Percentiles rank a stretch among this genome's conserved stretches.
phyloP scores from a whole-genome alignment of 1,140 invertebrate genomes.

The Aethina tumida region DNA sequence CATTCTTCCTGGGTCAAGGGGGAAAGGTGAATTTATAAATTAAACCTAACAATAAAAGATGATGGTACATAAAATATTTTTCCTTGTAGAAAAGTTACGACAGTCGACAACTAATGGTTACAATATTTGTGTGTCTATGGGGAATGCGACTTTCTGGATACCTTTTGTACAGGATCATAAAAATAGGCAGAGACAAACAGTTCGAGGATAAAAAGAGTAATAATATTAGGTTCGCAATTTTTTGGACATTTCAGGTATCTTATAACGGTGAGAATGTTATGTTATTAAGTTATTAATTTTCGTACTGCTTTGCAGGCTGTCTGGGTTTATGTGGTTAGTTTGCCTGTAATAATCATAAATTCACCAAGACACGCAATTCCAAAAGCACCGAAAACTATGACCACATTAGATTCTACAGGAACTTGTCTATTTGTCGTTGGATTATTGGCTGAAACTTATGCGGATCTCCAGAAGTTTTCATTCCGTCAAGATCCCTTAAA shows the following conservation, averaged over 20 bases:
- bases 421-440: slow-evolving; percentile 75
- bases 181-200: slow-evolving; percentile 80
- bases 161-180: slow-evolving; percentile 76
- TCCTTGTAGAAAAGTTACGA: slow-evolving; percentile 59
- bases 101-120: slow-evolving; percentile 79
- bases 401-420: slow-evolving; percentile 72
- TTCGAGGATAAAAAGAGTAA: slow-evolving; percentile 84
- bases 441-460: slow-evolving; percentile 76
- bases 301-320: slow-evolving; percentile 54
- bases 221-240: slow-evolving; percentile 74
- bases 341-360: slow-evolving; percentile 86
- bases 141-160: slow-evolving; percentile 74
- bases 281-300: background rate
- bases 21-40: slow-evolving; percentile 44
- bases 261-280: background rate
- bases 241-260: slow-evolving; percentile 81
- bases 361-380: slow-evolving; percentile 71
- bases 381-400: slow-evolving; percentile 70
- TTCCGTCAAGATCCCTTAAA: slow-evolving; percentile 80
- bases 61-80: background rate
- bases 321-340: slow-evolving; percentile 86
- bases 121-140: slow-evolving; percentile 77
- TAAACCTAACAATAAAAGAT: background rate
- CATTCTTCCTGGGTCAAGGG: slow-evolving; percentile 76
- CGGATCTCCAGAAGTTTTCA: slow-evolving; percentile 84